Evolutionary conservation across 92 coral and sea anemone species (phyloP).

Genomic region (Meandrina meandrites): DNA sequence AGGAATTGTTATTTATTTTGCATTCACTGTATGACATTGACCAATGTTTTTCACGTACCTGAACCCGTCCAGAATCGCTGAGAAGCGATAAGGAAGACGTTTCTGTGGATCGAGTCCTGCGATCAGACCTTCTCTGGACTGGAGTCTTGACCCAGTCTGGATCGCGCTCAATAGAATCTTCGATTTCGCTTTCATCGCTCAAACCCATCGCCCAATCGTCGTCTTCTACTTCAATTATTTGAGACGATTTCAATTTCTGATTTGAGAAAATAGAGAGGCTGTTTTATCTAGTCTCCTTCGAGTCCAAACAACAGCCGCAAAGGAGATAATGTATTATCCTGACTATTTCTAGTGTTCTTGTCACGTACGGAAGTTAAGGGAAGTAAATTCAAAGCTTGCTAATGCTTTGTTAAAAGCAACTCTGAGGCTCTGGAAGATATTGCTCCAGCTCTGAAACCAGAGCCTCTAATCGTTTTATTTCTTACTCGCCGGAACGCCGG

Average conservation of each 20-base stretch:
- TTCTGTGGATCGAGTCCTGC: constrained; percentile 20
- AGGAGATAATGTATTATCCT: not conserved
- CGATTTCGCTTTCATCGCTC: constrained; percentile 22
- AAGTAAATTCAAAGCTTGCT: no score
- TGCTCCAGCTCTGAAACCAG: no score
- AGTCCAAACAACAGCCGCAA: no score
- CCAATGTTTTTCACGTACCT: not conserved
- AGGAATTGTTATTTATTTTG: no score
- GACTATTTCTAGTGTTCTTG: not conserved
- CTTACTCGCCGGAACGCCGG: no score
- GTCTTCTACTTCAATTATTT: constrained; percentile 21
- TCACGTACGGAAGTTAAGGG: no score
- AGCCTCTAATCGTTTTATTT: no score
- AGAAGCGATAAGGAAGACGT: not conserved
- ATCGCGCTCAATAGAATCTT: constrained; percentile 37
- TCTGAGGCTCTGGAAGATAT: no score
- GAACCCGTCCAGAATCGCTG: not conserved
- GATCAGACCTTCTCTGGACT: not conserved
- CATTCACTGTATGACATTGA: no score
- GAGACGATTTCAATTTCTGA: constrained; percentile 3
- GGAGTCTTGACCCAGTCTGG: constrained; percentile 71
- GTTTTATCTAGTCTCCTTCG: no score
- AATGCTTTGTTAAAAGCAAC: no score
- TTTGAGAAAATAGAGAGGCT: no score
- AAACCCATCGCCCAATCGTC: constrained; percentile 31